phyloP scores from a whole-genome alignment of 2,888 invertebrate species.

The Thymelicus acteon region DNA sequence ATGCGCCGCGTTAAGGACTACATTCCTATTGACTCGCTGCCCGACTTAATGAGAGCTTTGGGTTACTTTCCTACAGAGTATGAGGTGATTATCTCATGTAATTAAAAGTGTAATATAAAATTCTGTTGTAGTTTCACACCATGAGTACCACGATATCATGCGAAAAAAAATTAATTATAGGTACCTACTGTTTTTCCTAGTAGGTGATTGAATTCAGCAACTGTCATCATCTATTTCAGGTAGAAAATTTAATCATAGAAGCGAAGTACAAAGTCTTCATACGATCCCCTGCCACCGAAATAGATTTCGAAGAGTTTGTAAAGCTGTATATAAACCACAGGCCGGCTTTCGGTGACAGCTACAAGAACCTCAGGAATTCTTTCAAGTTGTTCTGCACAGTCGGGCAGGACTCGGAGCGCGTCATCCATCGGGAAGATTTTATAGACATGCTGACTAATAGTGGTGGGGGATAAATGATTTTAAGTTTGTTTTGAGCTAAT shows the following conservation, averaged over 20 bases:
- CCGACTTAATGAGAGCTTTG: constrained; percentile 89
- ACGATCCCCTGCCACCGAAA: constrained; percentile 75
- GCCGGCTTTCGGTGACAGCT: constrained; percentile 83
- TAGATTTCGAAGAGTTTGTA: constrained; percentile 88
- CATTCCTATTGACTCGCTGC: constrained; percentile 87
- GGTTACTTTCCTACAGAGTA: constrained; percentile 91
- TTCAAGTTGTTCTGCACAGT: constrained; percentile 73
- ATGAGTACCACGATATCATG: no score
- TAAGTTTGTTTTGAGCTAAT: no score
- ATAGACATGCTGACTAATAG: constrained; percentile 65
- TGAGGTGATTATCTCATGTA: constrained; percentile 79
- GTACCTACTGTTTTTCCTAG: no score
- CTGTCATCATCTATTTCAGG: constrained; percentile 60
- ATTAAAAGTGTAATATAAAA: neutral
- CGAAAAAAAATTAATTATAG: no score
- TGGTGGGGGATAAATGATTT: constrained; percentile 49
- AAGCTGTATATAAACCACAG: constrained; percentile 88
- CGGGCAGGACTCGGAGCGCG: constrained; percentile 46
- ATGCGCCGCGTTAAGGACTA: constrained; percentile 85
- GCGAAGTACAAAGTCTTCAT: constrained; percentile 81
- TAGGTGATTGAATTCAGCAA: neutral
- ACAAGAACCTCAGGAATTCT: constrained; percentile 70
- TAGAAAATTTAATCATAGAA: constrained; percentile 86
- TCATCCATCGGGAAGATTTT: constrained; percentile 69
- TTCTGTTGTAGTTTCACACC: no score